Evolutionary conservation across 2,888 invertebrate species (phyloP), one percentile per base, ranked within the genome.

Genomic region (Eupelmus urozonus): DNA sequence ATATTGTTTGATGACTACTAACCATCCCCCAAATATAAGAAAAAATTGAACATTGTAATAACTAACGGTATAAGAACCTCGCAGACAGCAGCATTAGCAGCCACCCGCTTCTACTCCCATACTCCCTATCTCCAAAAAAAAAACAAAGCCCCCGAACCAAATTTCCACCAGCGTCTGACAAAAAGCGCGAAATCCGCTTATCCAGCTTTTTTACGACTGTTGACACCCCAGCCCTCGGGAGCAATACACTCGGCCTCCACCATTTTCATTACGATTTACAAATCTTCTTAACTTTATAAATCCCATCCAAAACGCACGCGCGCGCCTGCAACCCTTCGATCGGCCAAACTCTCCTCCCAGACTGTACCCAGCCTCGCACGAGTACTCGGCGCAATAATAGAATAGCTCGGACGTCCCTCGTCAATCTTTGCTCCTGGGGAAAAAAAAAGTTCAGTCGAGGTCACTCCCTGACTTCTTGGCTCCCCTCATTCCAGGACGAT

Each of bases 311-410:
- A 34, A 34, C 3, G 34, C 34, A 34, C 34, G 9, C 34, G 9
- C 3, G 3, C 3, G 9, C 9, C 34, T 34, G 5, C 34, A 34
- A 34, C 9, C 1, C 25, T 9, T 27, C 27, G 42, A 40, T 20
- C 42, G n/a, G 4, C 23, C 9, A 13, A 42, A 49, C n/a, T 65
- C 27, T 49, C 55, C 29, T 7, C 7, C 4, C 34, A 40, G 40
- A 34, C 67, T 55, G 55, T 67, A 67, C 55, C n/a, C n/a, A n/a
- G 23, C 1, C 2, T 23, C 59, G 20, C 25, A 49, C 4, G 57
- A 80, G 65, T 78, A 80, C 75, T 79, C 42, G 65, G 53, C 73
- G 78, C 76, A 79, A 80, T 81, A 80, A 80, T 76, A 76, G 77
- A 80, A 51, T 23, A 42, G 25, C 4, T 13, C 20, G 11, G 29